These are phyloP conservation scores for Thamnophis elegans DNA, from an alignment of 2,797 vertebrate genomes.

Conservation along the genomic window DNA sequence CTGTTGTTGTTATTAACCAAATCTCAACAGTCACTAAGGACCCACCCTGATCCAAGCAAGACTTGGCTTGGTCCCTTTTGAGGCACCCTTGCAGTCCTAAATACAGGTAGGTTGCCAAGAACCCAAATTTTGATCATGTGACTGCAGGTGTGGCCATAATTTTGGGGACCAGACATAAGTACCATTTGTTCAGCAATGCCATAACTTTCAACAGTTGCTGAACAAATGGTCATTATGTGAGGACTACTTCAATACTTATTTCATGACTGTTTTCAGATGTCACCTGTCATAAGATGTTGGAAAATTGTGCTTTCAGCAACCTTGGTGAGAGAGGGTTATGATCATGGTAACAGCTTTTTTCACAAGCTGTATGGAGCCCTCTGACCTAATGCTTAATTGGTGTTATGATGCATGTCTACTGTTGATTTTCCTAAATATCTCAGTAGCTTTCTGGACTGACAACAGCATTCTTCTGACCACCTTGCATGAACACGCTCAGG, in stretches of 20 bases:
- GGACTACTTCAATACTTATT: neutral
- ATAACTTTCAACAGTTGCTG: neutral
- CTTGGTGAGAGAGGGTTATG: neutral
- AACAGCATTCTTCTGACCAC: neutral
- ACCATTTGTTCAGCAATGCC: neutral
- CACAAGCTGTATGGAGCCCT: neutral
- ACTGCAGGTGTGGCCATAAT: neutral
- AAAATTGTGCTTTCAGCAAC: neutral
- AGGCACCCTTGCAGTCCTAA: neutral
- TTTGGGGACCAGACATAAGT: neutral
- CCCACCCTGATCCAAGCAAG: neutral
- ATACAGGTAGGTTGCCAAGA: neutral
- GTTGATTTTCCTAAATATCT: neutral
- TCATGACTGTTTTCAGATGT: neutral
- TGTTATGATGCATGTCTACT: neutral
- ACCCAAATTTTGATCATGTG: neutral
- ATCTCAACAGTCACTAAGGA: neutral
- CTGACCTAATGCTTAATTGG: neutral
- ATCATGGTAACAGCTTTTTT: neutral
- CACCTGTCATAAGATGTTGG: neutral
- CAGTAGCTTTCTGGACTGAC: neutral
- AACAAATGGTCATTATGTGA: neutral
- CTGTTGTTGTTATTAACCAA: neutral
- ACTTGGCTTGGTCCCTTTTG: neutral
- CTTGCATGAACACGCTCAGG: neutral